Conservation (phyloP, 2,888 invertebrate genomes). For the Autographa gamma region DNA sequence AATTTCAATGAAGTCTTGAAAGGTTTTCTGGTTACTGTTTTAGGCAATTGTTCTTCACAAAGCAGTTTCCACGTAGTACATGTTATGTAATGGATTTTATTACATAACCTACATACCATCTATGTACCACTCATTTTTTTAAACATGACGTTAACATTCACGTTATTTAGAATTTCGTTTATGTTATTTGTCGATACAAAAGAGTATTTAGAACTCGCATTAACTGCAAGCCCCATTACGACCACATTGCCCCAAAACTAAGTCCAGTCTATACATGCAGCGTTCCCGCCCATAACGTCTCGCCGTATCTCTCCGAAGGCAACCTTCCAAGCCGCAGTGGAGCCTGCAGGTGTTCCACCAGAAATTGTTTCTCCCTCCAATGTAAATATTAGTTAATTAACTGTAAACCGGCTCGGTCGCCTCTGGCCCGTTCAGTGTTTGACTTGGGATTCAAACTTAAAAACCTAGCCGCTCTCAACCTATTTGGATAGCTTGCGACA, state of each 20-base stretch:
- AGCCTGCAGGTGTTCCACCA: constrained; percentile 78
- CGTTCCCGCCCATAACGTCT: constrained; percentile 36
- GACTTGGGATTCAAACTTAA: constrained; percentile 61
- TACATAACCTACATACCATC: too few species aligned
- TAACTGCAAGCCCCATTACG: constrained; percentile 31
- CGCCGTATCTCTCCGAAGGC: constrained; percentile 65
- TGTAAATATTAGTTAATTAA: constrained; percentile 89
- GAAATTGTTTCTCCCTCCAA: constrained; percentile 83
- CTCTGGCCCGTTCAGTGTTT: constrained; percentile 62
- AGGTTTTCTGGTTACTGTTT: constrained; percentile 11
- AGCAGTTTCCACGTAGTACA: too few species aligned
- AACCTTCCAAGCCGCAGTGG: constrained; percentile 74
- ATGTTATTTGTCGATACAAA: constrained; percentile 8
- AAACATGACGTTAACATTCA: too few species aligned
- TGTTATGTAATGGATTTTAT: too few species aligned
- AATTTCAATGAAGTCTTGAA: constrained; percentile 25
- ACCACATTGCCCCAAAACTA: constrained; percentile 21
- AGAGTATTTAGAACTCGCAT: constrained; percentile 37
- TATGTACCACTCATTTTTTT: too few species aligned
- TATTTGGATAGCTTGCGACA: constrained; percentile 25
- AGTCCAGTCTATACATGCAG: constrained; percentile 34
- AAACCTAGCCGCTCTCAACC: constrained; percentile 46
- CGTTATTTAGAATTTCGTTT: too few species aligned
- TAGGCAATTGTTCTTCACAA: neutral
- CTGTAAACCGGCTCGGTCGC: constrained; percentile 76